A percentile compares a stretch with the other conserved stretches of the same genome.
Evolutionary conservation across 2,113 vertebrate species (phyloP).

Genomic region (Limnothrissa miodon): DNA sequence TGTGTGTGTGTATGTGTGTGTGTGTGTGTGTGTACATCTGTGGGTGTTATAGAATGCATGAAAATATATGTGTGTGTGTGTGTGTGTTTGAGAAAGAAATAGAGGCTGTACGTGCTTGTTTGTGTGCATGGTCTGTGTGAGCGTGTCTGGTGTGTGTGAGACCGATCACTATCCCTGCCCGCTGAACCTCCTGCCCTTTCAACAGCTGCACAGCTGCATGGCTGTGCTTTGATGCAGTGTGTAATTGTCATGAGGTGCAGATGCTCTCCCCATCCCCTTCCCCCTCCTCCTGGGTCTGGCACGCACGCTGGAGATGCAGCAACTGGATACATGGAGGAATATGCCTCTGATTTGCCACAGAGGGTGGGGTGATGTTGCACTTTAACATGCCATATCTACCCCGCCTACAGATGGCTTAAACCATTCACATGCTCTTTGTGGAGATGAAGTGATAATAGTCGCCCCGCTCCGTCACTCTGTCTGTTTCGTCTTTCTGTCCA

Average conservation of each 20-base stretch:
- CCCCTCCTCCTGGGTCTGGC: background rate
- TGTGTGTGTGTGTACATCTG: background rate
- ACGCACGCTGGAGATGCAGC: background rate
- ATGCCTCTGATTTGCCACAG: background rate
- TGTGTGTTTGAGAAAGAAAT: background rate
- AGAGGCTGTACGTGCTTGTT: background rate
- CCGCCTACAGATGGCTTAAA: background rate
- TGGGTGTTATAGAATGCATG: background rate
- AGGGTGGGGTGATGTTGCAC: background rate
- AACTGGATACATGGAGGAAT: background rate
- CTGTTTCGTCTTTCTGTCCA: background rate
- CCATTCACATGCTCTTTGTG: background rate
- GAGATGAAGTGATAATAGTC: background rate
- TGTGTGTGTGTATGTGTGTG: background rate
- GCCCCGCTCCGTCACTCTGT: background rate
- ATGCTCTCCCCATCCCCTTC: background rate
- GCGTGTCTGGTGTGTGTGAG: background rate
- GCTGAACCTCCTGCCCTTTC: background rate
- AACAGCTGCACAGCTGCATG: background rate
- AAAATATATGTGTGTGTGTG: background rate
- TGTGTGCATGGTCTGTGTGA: background rate
- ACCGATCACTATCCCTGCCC: background rate
- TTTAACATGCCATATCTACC: background rate
- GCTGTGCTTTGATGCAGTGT: background rate
- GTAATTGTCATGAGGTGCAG: constrained; percentile 6